Base-by-base conservation (phyloP, 1,140 invertebrate genomes). In the Bombus sibiricus region DNA sequence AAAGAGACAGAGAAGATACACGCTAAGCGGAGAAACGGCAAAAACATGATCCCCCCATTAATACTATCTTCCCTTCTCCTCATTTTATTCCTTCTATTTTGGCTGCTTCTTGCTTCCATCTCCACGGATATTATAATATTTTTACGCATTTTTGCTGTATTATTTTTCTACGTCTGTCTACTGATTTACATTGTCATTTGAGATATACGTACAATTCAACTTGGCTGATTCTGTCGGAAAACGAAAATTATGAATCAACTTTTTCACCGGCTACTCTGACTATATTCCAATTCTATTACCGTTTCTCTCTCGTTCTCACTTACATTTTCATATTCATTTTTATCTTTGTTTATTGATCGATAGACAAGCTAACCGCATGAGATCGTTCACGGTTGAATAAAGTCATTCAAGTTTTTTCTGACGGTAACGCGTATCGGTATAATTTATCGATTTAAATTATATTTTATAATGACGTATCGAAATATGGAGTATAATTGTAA, bases 381-480 rank as follows among this genome's bases (percentile, higher is more conserved):
- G 92, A 92, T 93, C 90, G 91, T 93, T 94, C 92, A 93, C 92
- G 92, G 92, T 93, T 89, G 91, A 92, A 94, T 93, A 92, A 94
- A 94, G 92, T 92, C 93, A 93, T 95, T 95, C 91, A 84, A 92
- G 92, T 0, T 32, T n/a, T 32, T 72, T n/a, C 10, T 15, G 34
- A 39, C 4, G 25, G 22, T 25, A 39, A 39, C 22, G 4, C 1
- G 34, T 6, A 12, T 5, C 37, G 3, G 25, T 39, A 28, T 28
- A 37, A 39, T 39, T 37, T 39, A 10, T 1, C 10, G 22, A 72
- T 72, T n/a, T 41, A 13, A n/a, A 13, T 28, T 41, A 41, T n/a
- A 41, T n/a, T 12, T 13, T 10, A 28, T 32, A 39, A 47, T 0
- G 18, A 22, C 10, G 8, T 18, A n/a, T 43, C 6, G 13, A 22